Evolutionary conservation across 1,140 invertebrate species (phyloP), one percentile per base, ranked within the genome.

Genomic region (Neodiprion lecontei): DNA sequence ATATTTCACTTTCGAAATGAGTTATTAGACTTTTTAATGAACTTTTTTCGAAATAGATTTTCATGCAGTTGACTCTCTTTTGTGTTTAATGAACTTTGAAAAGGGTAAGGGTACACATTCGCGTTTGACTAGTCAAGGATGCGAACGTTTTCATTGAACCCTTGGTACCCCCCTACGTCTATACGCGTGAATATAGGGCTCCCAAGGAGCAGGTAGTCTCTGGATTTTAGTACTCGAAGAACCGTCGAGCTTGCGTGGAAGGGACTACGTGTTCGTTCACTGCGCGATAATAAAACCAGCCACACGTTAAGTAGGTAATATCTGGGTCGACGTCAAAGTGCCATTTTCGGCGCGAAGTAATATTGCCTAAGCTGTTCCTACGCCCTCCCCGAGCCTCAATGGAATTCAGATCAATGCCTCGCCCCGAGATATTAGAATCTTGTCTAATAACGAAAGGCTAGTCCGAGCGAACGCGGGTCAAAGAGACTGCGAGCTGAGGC

Each of bases 281-380:
- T 61, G n/a, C 53, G n/a, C 53, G 53, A 17, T 61, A 61, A 5
- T 61, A 61, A 61, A 61, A 61, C 53, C 53, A 61, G 53, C 53
- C 53, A 61, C 53, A 61, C 53, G 53, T 61, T 61, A 61, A 61
- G 53, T 61, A 61, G 53, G 53, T 61, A 8, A 61, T 61, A 61
- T 61, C 53, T 61, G 53, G 4, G 53, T 61, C 53, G 53, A 61
- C 53, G 53, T 61, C 8, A 61, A 61, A 61, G 53, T 61, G 53
- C 53, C 53, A 61, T 61, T 61, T 61, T 61, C 53, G 53, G 53
- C n/a, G 53, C 53, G 53, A 61, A 61, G 53, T 61, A 17, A 61
- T 61, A 61, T 61, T 61, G 53, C 53, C 53, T 61, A 61, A 61
- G 53, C 53, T 61, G 53, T 61, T 8, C 53, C 53, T n/a, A 40